Conservation (phyloP, 2,797 vertebrate genomes). For the Diplodus puntazzo region DNA sequence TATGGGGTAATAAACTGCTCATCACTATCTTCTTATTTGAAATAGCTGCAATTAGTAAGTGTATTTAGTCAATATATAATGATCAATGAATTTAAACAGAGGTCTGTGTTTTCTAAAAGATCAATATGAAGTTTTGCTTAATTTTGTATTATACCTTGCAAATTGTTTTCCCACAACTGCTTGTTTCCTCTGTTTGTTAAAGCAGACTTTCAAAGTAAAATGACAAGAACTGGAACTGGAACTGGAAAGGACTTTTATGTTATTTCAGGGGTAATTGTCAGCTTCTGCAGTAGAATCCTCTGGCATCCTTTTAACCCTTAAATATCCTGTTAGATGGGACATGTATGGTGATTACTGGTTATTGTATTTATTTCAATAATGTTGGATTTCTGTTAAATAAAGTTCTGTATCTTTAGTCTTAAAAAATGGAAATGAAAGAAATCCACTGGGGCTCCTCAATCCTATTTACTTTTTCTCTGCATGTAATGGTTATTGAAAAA, state of each 20-base stretch:
- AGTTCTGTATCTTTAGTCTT: neutral
- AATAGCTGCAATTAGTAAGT: neutral
- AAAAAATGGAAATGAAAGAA: neutral
- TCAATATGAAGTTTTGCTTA: too few species aligned
- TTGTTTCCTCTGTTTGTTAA: neutral
- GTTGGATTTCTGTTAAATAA: neutral
- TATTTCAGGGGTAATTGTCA: too few species aligned
- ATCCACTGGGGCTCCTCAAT: too few species aligned
- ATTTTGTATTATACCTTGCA: neutral
- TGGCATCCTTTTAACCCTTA: too few species aligned
- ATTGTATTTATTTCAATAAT: neutral
- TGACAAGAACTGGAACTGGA: too few species aligned
- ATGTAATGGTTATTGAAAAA: neutral
- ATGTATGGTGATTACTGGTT: neutral
- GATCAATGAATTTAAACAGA: neutral
- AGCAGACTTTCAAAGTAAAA: neutral
- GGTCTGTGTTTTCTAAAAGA: too few species aligned
- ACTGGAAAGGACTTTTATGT: too few species aligned
- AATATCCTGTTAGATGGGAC: neutral
- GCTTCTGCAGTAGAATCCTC: too few species aligned
- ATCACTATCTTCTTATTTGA: too few species aligned
- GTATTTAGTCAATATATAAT: neutral
- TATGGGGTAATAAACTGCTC: too few species aligned
- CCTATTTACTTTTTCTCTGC: neutral
- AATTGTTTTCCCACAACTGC: neutral